Evolutionary conservation across 2,113 vertebrate genomes (phyloP).

Genomic region (Columba livia): DNA sequence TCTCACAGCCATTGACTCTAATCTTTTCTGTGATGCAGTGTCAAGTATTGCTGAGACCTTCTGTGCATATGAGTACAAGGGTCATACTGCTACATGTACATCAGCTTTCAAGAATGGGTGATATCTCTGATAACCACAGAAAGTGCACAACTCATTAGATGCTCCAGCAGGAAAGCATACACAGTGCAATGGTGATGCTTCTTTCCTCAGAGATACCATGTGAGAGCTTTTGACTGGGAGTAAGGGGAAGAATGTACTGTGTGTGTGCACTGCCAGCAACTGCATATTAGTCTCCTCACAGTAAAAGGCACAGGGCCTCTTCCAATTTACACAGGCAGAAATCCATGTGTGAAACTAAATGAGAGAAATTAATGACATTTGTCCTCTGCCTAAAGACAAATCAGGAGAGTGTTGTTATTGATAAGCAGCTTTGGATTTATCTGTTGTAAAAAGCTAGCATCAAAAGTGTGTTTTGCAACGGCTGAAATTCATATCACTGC

Average conservation of each 20-base stretch:
- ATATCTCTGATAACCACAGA: background rate
- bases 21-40: background rate
- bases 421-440: background rate
- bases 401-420: background rate
- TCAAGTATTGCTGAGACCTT: background rate
- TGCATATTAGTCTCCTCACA: background rate
- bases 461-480: rapidly evolving
- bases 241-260: background rate
- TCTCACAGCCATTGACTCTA: background rate
- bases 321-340: background rate
- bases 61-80: background rate
- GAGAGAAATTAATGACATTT: background rate
- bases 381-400: background rate
- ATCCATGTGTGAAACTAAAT: background rate
- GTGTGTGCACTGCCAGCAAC: background rate
- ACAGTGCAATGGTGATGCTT: background rate
- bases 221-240: background rate
- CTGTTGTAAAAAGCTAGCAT: background rate
- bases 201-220: background rate
- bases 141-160: background rate
- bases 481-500: background rate
- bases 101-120: background rate
- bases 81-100: rapidly evolving
- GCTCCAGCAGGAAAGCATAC: background rate
- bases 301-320: background rate